Percentiles rank a stretch among this genome's conserved stretches.
Conservation (phyloP, 2,888 invertebrate genomes). For the Apotomis betuletana region DNA sequence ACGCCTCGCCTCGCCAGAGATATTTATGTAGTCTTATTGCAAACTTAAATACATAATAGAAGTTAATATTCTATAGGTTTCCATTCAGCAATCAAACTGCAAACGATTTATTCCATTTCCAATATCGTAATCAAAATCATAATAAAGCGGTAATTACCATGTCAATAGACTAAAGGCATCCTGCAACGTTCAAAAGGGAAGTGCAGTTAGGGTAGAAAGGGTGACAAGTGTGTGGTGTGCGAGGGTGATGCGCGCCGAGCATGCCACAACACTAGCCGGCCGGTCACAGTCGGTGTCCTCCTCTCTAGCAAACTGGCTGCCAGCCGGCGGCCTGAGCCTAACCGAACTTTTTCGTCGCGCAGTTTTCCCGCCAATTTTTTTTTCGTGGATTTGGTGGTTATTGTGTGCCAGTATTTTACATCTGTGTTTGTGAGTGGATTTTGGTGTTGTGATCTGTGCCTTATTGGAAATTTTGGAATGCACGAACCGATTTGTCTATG, state of each 20-base stretch:
- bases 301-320: slow-evolving; percentile 57
- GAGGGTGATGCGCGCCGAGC: slow-evolving; percentile 70
- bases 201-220: slow-evolving; percentile 63
- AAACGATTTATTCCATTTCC: slow-evolving; percentile 5
- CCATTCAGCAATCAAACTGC: neutral
- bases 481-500: slow-evolving; percentile 47
- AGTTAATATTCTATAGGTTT: neutral
- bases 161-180: slow-evolving; percentile 39
- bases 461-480: slow-evolving; percentile 57
- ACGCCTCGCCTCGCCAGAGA: too few species aligned
- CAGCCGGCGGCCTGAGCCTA: slow-evolving; percentile 48
- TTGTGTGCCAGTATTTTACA: slow-evolving; percentile 58
- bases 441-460: slow-evolving; percentile 55
- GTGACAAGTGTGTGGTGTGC: slow-evolving; percentile 70
- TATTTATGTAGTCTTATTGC: neutral
- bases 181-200: slow-evolving; percentile 49
- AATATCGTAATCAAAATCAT: slow-evolving; percentile 33
- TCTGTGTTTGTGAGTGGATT: slow-evolving; percentile 56
- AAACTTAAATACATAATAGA: neutral
- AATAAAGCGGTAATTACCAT: slow-evolving; percentile 38
- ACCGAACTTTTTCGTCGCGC: slow-evolving; percentile 73
- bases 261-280: slow-evolving; percentile 56
- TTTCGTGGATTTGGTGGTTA: slow-evolving; percentile 55
- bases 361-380: slow-evolving; percentile 70
- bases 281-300: slow-evolving; percentile 68